Conservation (phyloP, 2,113 vertebrate species). For the Grantiella picta region DNA sequence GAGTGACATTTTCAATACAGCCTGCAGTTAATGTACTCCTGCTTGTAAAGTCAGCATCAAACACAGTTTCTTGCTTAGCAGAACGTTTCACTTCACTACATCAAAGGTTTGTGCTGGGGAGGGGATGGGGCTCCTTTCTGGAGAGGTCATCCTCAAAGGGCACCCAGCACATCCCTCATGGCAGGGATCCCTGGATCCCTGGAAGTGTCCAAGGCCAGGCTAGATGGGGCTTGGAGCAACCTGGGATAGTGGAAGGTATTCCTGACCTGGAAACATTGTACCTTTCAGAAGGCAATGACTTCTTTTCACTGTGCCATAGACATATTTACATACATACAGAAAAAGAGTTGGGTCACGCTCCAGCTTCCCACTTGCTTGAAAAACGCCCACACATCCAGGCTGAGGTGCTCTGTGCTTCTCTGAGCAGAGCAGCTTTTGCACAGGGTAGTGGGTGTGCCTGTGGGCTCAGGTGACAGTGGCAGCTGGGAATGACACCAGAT, state of each 20-base stretch:
- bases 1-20: not conserved
- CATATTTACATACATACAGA: not conserved
- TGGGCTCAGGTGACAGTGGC: constrained; percentile 13
- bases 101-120: not conserved
- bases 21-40: not conserved
- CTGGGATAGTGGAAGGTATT: too few relatives aligned
- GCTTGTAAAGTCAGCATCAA: not conserved
- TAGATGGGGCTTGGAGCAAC: too few relatives aligned
- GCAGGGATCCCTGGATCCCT: not conserved
- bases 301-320: not conserved
- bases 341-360: not conserved
- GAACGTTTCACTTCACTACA: not conserved
- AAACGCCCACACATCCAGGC: not conserved
- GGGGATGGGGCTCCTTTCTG: not conserved
- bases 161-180: not conserved
- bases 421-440: not conserved
- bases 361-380: not conserved
- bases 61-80: not conserved
- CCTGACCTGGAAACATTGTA: not conserved
- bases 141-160: not conserved
- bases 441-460: not conserved
- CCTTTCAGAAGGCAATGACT: not conserved
- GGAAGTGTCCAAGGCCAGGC: too few relatives aligned
- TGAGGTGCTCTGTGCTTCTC: not conserved
- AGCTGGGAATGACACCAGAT: constrained; percentile 14